Evolutionary conservation across 2,113 vertebrate genomes (phyloP).

Genomic region (Crotalus tigris): DNA sequence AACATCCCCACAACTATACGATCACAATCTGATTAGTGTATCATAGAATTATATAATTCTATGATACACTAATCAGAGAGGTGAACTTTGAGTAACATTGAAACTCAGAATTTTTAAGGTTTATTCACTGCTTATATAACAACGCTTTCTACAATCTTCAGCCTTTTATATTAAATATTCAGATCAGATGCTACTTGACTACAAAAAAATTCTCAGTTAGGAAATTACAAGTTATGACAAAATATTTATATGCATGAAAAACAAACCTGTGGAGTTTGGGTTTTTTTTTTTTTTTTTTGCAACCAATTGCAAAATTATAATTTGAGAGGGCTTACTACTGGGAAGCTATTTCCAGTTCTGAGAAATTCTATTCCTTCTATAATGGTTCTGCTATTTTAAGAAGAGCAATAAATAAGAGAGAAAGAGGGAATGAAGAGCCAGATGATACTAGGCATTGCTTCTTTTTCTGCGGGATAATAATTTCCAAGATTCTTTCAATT

Average conservation of each 20-base stretch:
- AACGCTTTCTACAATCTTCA: too few relatives aligned
- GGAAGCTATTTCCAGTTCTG: neutral
- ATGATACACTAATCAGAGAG: neutral
- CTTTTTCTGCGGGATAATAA: neutral
- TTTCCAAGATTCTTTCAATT: neutral
- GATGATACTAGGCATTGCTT: neutral
- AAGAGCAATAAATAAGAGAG: neutral
- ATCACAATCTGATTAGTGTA: neutral
- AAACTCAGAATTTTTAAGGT: neutral
- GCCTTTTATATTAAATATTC: neutral
- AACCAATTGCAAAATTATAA: conserved; percentile 16
- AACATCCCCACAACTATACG: neutral
- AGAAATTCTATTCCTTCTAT: conserved; percentile 4
- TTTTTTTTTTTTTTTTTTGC: neutral
- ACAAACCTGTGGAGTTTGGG: neutral
- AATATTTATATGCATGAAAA: neutral
- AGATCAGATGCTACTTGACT: neutral
- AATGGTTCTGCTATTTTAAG: conserved; percentile 12
- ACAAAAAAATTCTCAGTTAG: neutral
- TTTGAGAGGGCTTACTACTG: neutral
- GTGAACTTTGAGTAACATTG: neutral
- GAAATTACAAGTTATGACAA: neutral
- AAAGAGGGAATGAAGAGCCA: neutral
- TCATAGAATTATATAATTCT: neutral
- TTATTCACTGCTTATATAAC: neutral